These are phyloP conservation scores for Callaeas wilsoni DNA, from an alignment of 2,113 vertebrate species.

Conservation along the genomic window DNA sequence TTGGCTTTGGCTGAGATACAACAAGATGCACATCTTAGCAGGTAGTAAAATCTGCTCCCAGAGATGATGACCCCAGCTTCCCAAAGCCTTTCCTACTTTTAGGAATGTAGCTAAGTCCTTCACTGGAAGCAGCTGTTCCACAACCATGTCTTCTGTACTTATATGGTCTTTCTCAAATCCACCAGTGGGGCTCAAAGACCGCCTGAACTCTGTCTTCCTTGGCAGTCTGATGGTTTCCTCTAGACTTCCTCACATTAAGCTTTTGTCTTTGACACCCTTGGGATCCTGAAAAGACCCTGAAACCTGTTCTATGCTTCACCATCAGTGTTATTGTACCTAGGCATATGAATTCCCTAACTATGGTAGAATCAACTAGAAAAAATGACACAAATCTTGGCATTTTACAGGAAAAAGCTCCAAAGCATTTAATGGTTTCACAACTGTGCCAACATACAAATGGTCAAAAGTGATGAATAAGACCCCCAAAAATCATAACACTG, in stretches of 20 bases:
- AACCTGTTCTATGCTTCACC: not conserved
- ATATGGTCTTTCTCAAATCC: not conserved
- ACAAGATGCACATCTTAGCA: not conserved
- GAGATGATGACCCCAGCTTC: not conserved
- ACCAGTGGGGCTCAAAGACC: not conserved
- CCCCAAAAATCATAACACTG: not conserved
- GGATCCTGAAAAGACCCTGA: not conserved
- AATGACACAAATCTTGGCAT: not conserved
- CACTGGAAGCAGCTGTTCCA: not conserved
- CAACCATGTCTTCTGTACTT: not conserved
- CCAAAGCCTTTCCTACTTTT: not conserved
- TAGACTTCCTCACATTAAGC: not conserved
- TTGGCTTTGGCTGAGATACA: not conserved
- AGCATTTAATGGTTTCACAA: not conserved
- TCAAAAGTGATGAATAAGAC: not conserved
- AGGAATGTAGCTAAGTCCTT: not conserved
- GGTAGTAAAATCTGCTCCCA: not conserved
- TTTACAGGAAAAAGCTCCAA: not conserved
- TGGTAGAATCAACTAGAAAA: not conserved
- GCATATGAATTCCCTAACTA: not conserved
- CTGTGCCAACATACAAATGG: not conserved
- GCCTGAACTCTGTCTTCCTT: not conserved
- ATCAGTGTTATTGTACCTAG: not conserved
- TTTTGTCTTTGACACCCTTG: not conserved
- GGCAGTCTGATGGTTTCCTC: not conserved